These are phyloP conservation scores for Palaemon carinicauda DNA, from an alignment of 1,140 invertebrate species.

Conservation along the genomic window DNA sequence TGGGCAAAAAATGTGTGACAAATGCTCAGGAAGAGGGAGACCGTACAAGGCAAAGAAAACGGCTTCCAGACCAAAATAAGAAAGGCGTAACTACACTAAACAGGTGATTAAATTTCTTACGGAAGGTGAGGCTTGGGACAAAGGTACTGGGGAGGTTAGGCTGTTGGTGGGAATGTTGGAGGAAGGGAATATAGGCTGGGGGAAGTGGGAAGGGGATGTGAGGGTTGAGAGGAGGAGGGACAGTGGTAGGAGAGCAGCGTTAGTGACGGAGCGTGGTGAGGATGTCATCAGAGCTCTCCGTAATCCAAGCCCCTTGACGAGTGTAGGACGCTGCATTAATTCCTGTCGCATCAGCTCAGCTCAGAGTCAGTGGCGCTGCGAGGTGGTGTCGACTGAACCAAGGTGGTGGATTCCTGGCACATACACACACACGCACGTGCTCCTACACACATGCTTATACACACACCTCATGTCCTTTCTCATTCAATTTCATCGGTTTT, in stretches of 20 bases:
- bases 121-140: no score
- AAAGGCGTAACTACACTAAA: no score
- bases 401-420: not conserved
- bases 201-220: not conserved
- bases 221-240: no score
- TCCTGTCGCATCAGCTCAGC: constrained; percentile 55
- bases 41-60: not conserved
- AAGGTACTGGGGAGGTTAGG: not conserved
- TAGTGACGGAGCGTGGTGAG: constrained; percentile 50
- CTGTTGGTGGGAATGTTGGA: no score
- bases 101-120: no score
- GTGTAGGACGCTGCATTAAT: constrained; percentile 55
- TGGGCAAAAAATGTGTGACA: not conserved
- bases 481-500: no score
- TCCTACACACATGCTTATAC: not conserved
- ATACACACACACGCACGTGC: not conserved
- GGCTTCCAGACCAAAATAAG: no score
- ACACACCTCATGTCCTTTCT: no score
- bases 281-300: constrained; percentile 43
- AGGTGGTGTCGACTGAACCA: constrained; percentile 16
- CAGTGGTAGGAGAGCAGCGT: not conserved
- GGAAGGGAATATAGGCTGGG: not conserved
- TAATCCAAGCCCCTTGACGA: constrained; percentile 49
- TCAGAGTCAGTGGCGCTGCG: constrained; percentile 38
- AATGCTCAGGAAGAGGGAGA: not conserved